Percentiles rank a stretch among this genome's conserved stretches.
phyloP scores from a whole-genome alignment of 1,140 invertebrate species.

The Drosophila arawakana region DNA sequence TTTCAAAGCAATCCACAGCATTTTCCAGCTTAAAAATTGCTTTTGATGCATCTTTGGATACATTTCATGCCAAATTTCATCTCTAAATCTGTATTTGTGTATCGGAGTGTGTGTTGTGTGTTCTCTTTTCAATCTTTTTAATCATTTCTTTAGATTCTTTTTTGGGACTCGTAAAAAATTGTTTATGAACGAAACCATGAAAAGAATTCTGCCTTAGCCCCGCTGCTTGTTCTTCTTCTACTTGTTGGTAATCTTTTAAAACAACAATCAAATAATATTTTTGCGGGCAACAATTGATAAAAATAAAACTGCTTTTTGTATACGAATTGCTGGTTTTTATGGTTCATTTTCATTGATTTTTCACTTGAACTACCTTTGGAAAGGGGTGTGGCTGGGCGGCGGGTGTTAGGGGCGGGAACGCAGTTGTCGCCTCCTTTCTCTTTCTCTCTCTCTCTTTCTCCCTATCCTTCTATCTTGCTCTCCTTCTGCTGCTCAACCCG shows the following conservation, averaged over 20 bases:
- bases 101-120: conserved; percentile 17
- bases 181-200: conserved; percentile 65
- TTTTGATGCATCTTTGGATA: conserved; percentile 83
- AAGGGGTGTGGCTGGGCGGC: background rate
- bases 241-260: conserved; percentile 26
- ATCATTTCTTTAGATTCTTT: conserved; percentile 26
- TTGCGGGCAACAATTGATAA: conserved; percentile 70
- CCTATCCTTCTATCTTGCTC: background rate
- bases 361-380: conserved; percentile 10
- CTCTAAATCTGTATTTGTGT: conserved; percentile 22
- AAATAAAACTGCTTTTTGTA: conserved; percentile 61
- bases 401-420: background rate
- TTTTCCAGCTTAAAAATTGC: conserved; percentile 57
- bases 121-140: conserved; percentile 25
- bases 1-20: conserved; percentile 59
- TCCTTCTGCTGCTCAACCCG: conserved; percentile 11
- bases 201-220: conserved; percentile 40
- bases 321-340: conserved; percentile 47
- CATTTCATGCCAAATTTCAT: conserved; percentile 66
- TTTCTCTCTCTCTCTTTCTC: background rate
- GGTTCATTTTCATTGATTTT: conserved; percentile 20
- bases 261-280: conserved; percentile 77
- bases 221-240: background rate
- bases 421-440: conserved; percentile 23
- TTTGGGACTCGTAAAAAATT: conserved; percentile 61